A percentile compares a stretch with the other conserved stretches of the same genome.
Evolutionary conservation across 2,888 invertebrate species (phyloP).

Genomic region (Scaptomyza caliginosa): DNA sequence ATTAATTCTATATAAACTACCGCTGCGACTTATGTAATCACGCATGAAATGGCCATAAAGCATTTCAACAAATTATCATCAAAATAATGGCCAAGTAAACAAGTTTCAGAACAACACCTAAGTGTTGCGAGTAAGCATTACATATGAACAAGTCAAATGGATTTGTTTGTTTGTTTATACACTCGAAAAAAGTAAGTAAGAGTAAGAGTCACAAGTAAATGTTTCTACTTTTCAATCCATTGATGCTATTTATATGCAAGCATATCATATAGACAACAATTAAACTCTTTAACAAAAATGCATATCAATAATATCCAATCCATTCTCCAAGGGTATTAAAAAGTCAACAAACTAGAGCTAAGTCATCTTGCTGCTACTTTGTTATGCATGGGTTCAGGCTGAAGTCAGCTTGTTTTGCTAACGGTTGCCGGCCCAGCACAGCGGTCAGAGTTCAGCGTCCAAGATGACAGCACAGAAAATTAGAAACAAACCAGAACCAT

Average conservation of each 20-base stretch:
- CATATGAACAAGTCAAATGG: slow-evolving; percentile 6
- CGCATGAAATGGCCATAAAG: slow-evolving; percentile 52
- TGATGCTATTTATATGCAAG: background rate
- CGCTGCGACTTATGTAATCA: slow-evolving; percentile 62
- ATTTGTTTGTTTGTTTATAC: background rate
- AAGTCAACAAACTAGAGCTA: background rate
- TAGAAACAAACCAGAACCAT: slow-evolving; percentile 30
- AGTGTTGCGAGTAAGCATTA: slow-evolving; percentile 17
- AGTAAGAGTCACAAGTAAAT: too few species aligned
- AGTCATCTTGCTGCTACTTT: background rate
- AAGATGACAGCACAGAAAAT: slow-evolving; percentile 33
- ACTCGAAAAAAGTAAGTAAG: background rate
- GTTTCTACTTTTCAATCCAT: background rate
- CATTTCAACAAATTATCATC: slow-evolving; percentile 40
- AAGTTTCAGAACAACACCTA: slow-evolving; percentile 58
- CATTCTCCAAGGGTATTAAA: background rate
- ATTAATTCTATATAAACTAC: slow-evolving; percentile 57
- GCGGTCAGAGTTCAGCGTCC: slow-evolving; percentile 37
- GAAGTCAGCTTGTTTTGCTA: slow-evolving; percentile 21
- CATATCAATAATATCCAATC: too few species aligned
- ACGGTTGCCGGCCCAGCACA: slow-evolving; percentile 26
- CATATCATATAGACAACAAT: too few species aligned
- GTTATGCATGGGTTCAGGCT: slow-evolving; percentile 2
- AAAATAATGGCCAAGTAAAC: slow-evolving; percentile 50
- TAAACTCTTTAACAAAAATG: too few species aligned